Evolutionary conservation across 2,888 invertebrate genomes (phyloP), one percentile per base, ranked within the genome.

Genomic region (Lampropteryx suffumata): DNA sequence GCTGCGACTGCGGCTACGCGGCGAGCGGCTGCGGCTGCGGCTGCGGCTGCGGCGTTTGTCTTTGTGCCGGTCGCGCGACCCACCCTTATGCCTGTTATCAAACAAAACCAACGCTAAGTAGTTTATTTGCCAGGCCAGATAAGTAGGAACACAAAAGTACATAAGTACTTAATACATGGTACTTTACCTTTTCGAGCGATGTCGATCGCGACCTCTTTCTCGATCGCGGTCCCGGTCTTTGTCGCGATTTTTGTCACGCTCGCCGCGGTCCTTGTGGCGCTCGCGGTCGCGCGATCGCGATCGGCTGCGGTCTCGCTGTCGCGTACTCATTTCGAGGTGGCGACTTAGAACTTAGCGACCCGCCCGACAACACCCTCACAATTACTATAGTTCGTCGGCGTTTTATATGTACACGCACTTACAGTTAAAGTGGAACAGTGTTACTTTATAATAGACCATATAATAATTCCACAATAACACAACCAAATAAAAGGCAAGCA

Each of bases 121-220:
- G 24, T n/a, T n/a, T n/a, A n/a, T n/a, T n/a, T n/a, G n/a, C n/a
- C n/a, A n/a, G n/a, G n/a, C n/a, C n/a, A n/a, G n/a, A n/a, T n/a
- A n/a, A n/a, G n/a, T n/a, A n/a, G n/a, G n/a, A n/a, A n/a, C n/a
- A n/a, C n/a, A n/a, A n/a, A n/a, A n/a, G n/a, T n/a, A n/a, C n/a
- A n/a, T n/a, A n/a, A n/a, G n/a, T n/a, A n/a, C n/a, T n/a, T n/a
- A n/a, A n/a, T n/a, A n/a, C n/a, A n/a, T n/a, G n/a, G n/a, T n/a
- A n/a, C 24, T 33, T 76, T 68, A 86, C 93, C 90, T 87, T 83
- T 91, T 86, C 78, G 87, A 84, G 12, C 82, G 77, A 39, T 80
- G 81, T 3, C 84, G 76, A 45, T 91, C 71, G 62, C 91, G 68
- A 76, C 87, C 66, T 58, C 73, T 73, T 36, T 79, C 77, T 7